phyloP scores from a whole-genome alignment of 1,140 invertebrate species.

The Drosophila neocordata region DNA sequence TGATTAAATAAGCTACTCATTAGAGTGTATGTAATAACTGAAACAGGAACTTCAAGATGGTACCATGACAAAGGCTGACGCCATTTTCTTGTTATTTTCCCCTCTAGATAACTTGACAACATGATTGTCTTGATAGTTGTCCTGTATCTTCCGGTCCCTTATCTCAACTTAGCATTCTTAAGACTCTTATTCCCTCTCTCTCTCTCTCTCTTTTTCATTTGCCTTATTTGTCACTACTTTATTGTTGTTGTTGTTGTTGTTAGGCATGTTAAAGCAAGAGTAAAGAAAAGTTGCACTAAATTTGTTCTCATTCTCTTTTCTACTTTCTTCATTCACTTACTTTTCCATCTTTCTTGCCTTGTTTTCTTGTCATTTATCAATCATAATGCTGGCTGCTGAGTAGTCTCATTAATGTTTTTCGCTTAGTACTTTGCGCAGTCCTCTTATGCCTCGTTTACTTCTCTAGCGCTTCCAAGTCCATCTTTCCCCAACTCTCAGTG shows the following conservation, averaged over 20 bases:
- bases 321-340: not conserved
- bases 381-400: conserved; percentile 68
- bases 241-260: conserved; percentile 27
- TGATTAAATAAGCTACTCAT: conserved; percentile 80
- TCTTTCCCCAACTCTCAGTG: not conserved
- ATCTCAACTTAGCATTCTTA: conserved; percentile 71
- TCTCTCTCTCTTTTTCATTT: conserved; percentile 17
- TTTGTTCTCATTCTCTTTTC: conserved; percentile 19
- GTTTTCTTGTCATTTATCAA: conserved; percentile 59
- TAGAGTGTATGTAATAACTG: conserved; percentile 32
- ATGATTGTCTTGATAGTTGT: conserved; percentile 1
- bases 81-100: conserved; percentile 14
- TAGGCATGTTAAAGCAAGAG: not conserved
- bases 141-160: conserved; percentile 31
- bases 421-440: conserved; percentile 40
- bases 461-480: not conserved
- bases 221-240: conserved; percentile 72
- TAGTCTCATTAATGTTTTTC: conserved; percentile 66
- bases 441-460: conserved; percentile 7
- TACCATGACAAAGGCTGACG: conserved; percentile 7
- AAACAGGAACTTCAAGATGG: conserved; percentile 4
- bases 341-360: conserved; percentile 19
- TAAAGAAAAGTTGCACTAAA: not conserved
- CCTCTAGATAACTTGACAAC: not conserved
- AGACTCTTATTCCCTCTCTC: no score